Percentiles rank a stretch among this genome's conserved stretches.
phyloP scores from a whole-genome alignment of 2,113 vertebrate genomes.

The Melospiza georgiana region DNA sequence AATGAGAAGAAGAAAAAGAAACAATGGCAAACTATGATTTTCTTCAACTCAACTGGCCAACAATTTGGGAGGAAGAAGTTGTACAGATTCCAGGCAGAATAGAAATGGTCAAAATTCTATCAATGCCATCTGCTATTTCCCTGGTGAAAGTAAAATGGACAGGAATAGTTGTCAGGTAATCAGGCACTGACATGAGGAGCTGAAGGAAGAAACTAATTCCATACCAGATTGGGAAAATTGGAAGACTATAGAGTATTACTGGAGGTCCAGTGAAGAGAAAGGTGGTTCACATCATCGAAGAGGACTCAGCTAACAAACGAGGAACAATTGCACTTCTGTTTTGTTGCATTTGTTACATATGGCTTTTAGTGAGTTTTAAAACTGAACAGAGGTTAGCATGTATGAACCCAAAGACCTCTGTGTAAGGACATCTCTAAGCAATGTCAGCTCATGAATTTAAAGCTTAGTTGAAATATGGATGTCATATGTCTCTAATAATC shows the following conservation, averaged over 20 bases:
- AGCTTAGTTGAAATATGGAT: background rate
- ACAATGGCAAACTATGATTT: background rate
- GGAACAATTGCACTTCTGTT: background rate
- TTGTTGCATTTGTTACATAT: background rate
- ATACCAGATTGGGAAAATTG: background rate
- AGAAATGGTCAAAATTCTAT: background rate
- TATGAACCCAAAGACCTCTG: background rate
- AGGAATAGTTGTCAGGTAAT: background rate
- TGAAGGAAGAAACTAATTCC: background rate
- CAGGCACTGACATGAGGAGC: background rate
- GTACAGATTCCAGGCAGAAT: background rate
- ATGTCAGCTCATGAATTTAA: background rate
- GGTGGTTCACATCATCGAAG: background rate
- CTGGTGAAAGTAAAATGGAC: background rate
- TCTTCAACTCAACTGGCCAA: background rate
- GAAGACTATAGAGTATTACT: background rate
- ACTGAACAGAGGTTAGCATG: background rate
- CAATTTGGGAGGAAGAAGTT: background rate
- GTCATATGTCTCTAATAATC: background rate
- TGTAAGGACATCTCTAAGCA: background rate
- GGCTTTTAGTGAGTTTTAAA: constrained; percentile 11
- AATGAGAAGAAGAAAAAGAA: background rate
- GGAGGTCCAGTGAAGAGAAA: background rate
- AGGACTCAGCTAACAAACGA: background rate
- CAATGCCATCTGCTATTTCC: background rate